Conservation (phyloP, 2,888 invertebrate species). For the Nasonia oneida region DNA sequence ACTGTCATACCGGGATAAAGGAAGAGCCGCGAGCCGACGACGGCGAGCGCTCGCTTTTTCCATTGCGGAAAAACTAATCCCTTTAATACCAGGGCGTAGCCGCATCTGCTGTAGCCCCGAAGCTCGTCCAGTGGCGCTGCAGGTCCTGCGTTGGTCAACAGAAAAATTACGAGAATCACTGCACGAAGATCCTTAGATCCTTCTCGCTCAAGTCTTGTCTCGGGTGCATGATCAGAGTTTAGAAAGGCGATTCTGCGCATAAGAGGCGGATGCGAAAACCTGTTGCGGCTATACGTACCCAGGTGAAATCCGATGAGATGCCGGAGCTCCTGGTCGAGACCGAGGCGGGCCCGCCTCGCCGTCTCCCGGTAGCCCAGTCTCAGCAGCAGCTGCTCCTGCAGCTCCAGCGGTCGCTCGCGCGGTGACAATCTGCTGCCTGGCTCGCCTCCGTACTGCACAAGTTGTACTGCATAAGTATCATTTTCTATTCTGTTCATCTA, state of each 20-base stretch:
- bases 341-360: slow-evolving; percentile 82
- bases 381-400: slow-evolving; percentile 83
- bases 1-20: slow-evolving; percentile 80
- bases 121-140: slow-evolving; percentile 81
- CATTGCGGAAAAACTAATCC: slow-evolving; percentile 86
- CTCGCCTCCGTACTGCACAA: slow-evolving; percentile 80
- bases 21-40: slow-evolving; percentile 83
- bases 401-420: slow-evolving; percentile 82
- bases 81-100: slow-evolving; percentile 82
- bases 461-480: slow-evolving; percentile 72
- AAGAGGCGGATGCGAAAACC: too few species aligned
- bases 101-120: slow-evolving; percentile 78
- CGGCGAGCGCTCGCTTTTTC: slow-evolving; percentile 83
- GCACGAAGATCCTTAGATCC: background rate
- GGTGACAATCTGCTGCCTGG: slow-evolving; percentile 81
- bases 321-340: slow-evolving; percentile 84
- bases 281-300: slow-evolving; percentile 71
- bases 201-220: too few species aligned
- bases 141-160: slow-evolving; percentile 79
- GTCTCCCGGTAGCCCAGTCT: slow-evolving; percentile 83
- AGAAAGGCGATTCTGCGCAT: too few species aligned
- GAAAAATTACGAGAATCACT: slow-evolving; percentile 22
- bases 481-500: too few species aligned
- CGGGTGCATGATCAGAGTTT: too few species aligned
- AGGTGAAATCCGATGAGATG: slow-evolving; percentile 83